These are phyloP conservation scores for Smittia sp. DNA, from an alignment of 2,888 invertebrate species.

Conservation along the genomic window DNA sequence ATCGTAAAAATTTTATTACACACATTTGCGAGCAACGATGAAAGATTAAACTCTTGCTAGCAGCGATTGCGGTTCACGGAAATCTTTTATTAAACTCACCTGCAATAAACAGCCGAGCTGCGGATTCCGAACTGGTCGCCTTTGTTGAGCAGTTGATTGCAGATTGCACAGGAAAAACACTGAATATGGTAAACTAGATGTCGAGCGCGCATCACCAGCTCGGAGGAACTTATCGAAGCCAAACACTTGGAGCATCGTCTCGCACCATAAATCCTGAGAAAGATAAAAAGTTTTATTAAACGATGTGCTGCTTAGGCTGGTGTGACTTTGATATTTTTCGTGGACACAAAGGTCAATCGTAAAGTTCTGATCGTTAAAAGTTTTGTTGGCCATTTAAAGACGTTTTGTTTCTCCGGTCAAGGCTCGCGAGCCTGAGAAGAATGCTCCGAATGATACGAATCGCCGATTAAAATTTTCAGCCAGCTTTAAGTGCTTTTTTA, in stretches of 20 bases:
- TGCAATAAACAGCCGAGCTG: constrained; percentile 84
- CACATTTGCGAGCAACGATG: neutral
- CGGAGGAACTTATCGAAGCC: constrained; percentile 82
- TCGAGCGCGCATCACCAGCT: constrained; percentile 91
- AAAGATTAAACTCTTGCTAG: neutral
- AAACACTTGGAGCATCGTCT: constrained; percentile 88
- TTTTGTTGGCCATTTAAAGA: too few species aligned
- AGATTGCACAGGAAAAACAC: constrained; percentile 90
- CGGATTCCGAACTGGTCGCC: constrained; percentile 95
- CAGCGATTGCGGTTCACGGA: neutral
- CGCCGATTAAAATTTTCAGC: constrained; percentile 10
- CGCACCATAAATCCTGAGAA: constrained; percentile 88
- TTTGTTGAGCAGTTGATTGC: constrained; percentile 81
- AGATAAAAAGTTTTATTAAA: neutral
- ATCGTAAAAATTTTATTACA: constrained; percentile 30
- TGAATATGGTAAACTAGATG: constrained; percentile 92
- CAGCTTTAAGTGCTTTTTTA: constrained; percentile 31
- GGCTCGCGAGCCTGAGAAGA: neutral
- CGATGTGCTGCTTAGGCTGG: neutral
- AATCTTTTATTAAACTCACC: constrained; percentile 51
- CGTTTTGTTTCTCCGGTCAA: neutral
- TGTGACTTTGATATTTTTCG: neutral
- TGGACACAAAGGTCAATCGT: neutral
- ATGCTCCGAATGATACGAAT: neutral
- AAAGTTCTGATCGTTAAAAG: neutral